Conservation (phyloP, 2,797 vertebrate genomes). For the Hippopotamyrus pictus region DNA sequence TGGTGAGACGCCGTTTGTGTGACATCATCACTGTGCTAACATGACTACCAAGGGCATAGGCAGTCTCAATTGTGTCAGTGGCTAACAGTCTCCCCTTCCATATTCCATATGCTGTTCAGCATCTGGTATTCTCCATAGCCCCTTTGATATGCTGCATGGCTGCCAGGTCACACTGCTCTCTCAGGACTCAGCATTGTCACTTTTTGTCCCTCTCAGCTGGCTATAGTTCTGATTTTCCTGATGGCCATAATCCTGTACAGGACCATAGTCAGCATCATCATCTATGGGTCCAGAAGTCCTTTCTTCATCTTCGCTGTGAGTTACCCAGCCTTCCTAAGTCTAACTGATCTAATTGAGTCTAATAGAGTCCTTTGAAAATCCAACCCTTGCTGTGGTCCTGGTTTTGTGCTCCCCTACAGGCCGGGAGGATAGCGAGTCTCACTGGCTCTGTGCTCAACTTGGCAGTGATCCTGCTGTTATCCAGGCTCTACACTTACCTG, state of each 20-base stretch:
- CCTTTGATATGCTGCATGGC: background rate
- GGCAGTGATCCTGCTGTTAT: constrained; percentile 67
- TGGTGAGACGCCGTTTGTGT: constrained; percentile 37
- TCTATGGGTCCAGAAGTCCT: constrained; percentile 46
- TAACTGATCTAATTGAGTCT: background rate
- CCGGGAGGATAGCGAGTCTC: constrained; percentile 63
- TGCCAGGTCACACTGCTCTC: background rate
- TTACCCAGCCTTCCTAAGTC: constrained; percentile 10
- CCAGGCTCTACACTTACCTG: constrained; percentile 59
- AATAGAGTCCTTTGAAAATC: background rate
- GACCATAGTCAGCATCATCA: constrained; percentile 52
- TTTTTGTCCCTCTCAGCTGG: constrained; percentile 45
- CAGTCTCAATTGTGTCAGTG: background rate
- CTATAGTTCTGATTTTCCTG: constrained; percentile 59
- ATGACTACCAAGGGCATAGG: background rate
- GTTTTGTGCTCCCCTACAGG: constrained; percentile 45
- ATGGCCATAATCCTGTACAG: constrained; percentile 65
- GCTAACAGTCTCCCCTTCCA: background rate
- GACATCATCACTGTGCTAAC: background rate
- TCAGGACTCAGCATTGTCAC: background rate
- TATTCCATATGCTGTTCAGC: background rate
- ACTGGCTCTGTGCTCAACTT: constrained; percentile 68
- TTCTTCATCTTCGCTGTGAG: constrained; percentile 57
- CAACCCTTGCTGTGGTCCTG: background rate
- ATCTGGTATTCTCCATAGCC: background rate